Evolutionary conservation across 2,888 invertebrate species (phyloP), one percentile per base, ranked within the genome.

Genomic region (Synergus laeviventris): DNA sequence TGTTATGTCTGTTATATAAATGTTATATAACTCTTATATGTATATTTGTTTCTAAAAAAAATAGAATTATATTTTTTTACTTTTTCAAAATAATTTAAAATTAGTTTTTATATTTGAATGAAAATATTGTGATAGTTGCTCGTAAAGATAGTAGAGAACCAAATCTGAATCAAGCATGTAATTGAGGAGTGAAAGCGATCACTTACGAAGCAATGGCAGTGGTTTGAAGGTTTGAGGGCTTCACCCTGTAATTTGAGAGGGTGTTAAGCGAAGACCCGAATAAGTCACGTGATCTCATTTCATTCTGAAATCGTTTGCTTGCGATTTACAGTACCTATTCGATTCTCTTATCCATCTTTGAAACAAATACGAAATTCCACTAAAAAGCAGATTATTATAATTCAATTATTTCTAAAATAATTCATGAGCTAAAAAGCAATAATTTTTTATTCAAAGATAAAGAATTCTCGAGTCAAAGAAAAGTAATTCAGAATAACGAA

Each of bases 181-280:
- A 64, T 64, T 18, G 64, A 64, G 42, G 21, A 42, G 21, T 39
- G 64, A 14, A 64, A 64, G n/a, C 16, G 42, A 64, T 64, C 64
- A 64, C 42, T 64, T 64, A 64, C 42, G 64, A 39, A 39, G 21
- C 64, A 64, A 64, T 64, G 21, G 64, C 42, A 64, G 42, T 42
- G 24, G 38, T 64, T 64, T 64, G 21, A 39, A 18, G 62, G 14
- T n/a, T 18, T 4, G 21, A 18, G 18, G 62, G 39, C 12, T 18
- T 59, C 59, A 59, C 24, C 24, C 14, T 59, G 59, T 59, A 59
- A 59, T 59, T 59, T 59, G 59, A 59, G 59, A 59, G 59, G 59
- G 59, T 59, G 59, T 21, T 24, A 21, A 21, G 12, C 56, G 56
- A 56, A 56, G 56, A 21, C 21, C 12, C 24, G 24, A 24, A 31